Conservation (phyloP, 2,797 vertebrate species). For the Pteropus rufus region DNA sequence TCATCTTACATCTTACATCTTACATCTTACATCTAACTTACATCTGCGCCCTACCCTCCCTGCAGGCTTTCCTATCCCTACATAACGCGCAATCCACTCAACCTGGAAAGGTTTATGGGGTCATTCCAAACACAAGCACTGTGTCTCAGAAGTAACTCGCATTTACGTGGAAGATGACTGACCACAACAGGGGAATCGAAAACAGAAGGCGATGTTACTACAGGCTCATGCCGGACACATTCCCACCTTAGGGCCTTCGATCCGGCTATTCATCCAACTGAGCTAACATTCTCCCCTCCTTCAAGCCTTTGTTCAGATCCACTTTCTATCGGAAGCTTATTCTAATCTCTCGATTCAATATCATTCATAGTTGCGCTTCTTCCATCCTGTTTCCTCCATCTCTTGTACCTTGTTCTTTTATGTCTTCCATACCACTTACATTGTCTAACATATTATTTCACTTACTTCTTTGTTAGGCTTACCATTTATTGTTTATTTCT, state of each 20-base stretch:
- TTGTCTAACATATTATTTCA: neutral
- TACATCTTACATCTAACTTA: neutral
- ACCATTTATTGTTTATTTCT: neutral
- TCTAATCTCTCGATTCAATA: neutral
- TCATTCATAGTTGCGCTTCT: neutral
- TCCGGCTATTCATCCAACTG: neutral
- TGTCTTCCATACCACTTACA: neutral
- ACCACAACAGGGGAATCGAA: neutral
- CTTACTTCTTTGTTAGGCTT: neutral
- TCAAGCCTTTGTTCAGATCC: neutral
- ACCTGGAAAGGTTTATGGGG: neutral
- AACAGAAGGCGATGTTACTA: neutral
- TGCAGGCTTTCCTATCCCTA: neutral
- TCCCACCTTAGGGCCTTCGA: neutral
- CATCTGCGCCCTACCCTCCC: neutral
- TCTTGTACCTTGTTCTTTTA: neutral
- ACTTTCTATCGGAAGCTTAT: neutral
- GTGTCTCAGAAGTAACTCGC: neutral
- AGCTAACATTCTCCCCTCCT: neutral
- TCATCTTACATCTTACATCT: neutral
- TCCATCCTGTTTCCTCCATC: neutral
- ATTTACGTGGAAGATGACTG: neutral
- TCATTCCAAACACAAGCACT: neutral
- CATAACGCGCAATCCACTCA: neutral
- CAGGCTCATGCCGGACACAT: fast-evolving